Evolutionary conservation across 2,797 vertebrate genomes (phyloP).

Genomic region (Sebastes flavidus): DNA sequence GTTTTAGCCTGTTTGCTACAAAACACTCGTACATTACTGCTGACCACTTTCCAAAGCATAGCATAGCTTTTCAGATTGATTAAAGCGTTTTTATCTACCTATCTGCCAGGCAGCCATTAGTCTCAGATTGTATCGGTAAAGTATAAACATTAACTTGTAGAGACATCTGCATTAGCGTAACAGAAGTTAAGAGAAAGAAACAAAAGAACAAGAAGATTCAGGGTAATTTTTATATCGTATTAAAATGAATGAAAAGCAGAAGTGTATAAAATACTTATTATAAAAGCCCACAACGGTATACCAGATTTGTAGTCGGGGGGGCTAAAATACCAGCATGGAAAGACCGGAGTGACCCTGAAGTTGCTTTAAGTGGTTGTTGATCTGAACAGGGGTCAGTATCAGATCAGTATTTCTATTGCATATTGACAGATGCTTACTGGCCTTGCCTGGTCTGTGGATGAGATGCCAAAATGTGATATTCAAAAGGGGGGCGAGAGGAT

Average conservation of each 20-base stretch:
- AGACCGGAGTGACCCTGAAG: slow-evolving; percentile 7
- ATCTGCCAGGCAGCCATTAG: not conserved
- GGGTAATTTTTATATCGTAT: slow-evolving; percentile 36
- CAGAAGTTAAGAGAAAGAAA: not conserved
- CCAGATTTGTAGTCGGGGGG: slow-evolving; percentile 14
- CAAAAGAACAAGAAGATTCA: not conserved
- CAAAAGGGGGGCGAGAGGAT: slow-evolving; percentile 1
- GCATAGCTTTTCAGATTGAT: slow-evolving; percentile 6
- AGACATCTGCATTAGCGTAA: not conserved
- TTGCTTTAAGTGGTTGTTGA: slow-evolving; percentile 26
- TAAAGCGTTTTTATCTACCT: slow-evolving; percentile 8
- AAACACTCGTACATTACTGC: not conserved
- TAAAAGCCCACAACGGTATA: slow-evolving; percentile 40
- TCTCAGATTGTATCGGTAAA: slow-evolving; percentile 5
- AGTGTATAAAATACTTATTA: slow-evolving; percentile 34
- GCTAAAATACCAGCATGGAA: slow-evolving; percentile 12
- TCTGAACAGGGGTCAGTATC: slow-evolving; percentile 7
- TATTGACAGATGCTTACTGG: slow-evolving; percentile 15
- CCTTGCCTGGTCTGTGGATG: slow-evolving; percentile 22
- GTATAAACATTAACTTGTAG: not conserved
- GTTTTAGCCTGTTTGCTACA: not conserved
- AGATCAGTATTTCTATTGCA: slow-evolving; percentile 30
- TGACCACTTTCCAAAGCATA: not conserved
- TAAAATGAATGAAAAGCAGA: slow-evolving; percentile 41
- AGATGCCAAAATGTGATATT: slow-evolving; percentile 26